Evolutionary conservation across 2,113 vertebrate genomes (phyloP), one percentile per base, ranked within the genome.

Genomic region (Oryzias woworae): DNA sequence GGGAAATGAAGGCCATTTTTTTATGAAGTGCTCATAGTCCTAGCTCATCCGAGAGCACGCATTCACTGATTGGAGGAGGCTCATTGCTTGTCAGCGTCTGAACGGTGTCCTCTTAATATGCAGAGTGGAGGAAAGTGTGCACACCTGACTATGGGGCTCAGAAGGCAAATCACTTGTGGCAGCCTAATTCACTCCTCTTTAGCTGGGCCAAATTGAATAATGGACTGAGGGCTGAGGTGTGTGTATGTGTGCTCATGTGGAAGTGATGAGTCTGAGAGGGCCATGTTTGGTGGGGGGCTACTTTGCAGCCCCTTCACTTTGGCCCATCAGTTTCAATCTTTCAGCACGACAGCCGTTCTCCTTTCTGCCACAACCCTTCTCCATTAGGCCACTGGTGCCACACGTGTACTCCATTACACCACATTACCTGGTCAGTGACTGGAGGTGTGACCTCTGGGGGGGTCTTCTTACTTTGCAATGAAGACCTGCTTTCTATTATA

Each of bases 141-240:
- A 80, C 69, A 58, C 71, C 73, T 64, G 66, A 77, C 77, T 61
- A 84, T 62, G 71, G 84, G 55, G 44, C 83, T 61, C 59, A 31
- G 78, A 57, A 84, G 79, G 84, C 83, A 89, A 90, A 91, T 90
- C 72, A 78, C 69, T 88, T 81, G 83, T 92, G 91, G 89, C 90
- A 92, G 88, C 71, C 81, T 91, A 89, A 92, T 90, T 90, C 87
- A 87, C 73, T 81, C 81, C 82, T 83, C 85, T 90, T 91, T 91
- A 92, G 83, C 86, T 72, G 57, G 73, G 71, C 84, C 83, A 90
- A 91, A 92, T 92, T 91, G 86, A 92, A 92, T 91, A 92, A 92
- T 90, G 71, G 85, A 89, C 77, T 85, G 59, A 12, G 56, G 68
- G 69, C 66, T 61, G 46, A 52, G 67, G 66, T 59, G 64, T 49